A percentile compares a stretch with the other conserved stretches of the same genome.
phyloP scores from a whole-genome alignment of 2,888 invertebrate species.

The Metopia argyrocephala region DNA sequence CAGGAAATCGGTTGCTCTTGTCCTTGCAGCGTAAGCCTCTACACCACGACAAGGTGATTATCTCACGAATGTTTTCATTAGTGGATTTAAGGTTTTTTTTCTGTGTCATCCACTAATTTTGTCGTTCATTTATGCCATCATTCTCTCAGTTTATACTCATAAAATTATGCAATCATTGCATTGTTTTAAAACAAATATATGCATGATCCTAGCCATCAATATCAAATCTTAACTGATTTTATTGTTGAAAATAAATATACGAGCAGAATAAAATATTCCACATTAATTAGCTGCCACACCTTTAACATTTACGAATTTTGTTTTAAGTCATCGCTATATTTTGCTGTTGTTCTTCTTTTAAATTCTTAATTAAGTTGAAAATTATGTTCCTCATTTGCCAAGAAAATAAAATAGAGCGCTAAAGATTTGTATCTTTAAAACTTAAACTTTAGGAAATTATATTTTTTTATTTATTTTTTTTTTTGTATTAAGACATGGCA shows the following conservation, averaged over 20 bases:
- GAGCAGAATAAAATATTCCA: too few species aligned
- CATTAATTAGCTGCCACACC: not conserved
- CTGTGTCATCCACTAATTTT: too few species aligned
- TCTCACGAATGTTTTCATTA: too few species aligned
- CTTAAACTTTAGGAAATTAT: constrained; percentile 27
- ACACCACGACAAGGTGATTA: too few species aligned
- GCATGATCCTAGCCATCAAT: too few species aligned
- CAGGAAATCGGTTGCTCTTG: too few species aligned
- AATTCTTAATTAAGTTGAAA: not conserved
- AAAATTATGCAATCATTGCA: too few species aligned
- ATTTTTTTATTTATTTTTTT: too few species aligned
- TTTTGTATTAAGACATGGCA: too few species aligned
- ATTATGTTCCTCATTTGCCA: constrained; percentile 14
- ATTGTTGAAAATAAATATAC: not conserved
- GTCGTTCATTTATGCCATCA: not conserved
- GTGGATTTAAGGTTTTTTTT: too few species aligned
- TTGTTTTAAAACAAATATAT: too few species aligned
- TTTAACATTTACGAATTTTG: not conserved
- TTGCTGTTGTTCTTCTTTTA: not conserved
- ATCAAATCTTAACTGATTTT: not conserved
- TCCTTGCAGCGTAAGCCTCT: too few species aligned
- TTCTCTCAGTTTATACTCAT: constrained; percentile 7
- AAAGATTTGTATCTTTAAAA: constrained; percentile 45
- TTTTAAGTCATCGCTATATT: not conserved
- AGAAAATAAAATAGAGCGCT: constrained; percentile 43